These are phyloP conservation scores for Sitobion miscanthi DNA, from an alignment of 1,140 invertebrate genomes.

Conservation along the genomic window DNA sequence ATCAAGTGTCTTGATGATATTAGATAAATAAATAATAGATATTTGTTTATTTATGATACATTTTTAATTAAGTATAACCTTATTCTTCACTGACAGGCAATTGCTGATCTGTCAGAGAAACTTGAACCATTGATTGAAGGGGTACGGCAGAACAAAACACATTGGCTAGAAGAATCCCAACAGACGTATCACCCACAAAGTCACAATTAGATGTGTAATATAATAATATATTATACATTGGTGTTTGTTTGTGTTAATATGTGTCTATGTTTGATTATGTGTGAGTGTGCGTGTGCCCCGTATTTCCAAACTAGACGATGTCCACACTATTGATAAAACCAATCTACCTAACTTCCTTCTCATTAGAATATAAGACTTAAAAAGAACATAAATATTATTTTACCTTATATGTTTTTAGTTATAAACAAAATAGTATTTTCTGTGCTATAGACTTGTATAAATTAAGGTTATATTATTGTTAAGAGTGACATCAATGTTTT, in stretches of 20 bases:
- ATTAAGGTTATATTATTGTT: conserved; percentile 31
- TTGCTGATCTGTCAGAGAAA: conserved; percentile 78
- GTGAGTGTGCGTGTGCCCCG: neutral
- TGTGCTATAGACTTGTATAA: conserved; percentile 52
- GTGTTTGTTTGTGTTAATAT: neutral
- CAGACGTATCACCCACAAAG: conserved; percentile 40
- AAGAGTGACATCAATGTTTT: conserved; percentile 41
- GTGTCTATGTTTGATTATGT: neutral
- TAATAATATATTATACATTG: neutral
- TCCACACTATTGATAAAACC: conserved; percentile 27
- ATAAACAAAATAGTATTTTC: conserved; percentile 52
- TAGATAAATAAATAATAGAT: neutral
- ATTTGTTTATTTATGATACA: neutral
- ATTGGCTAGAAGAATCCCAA: conserved; percentile 81
- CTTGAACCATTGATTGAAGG: conserved; percentile 82
- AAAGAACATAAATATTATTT: conserved; percentile 46
- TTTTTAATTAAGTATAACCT: neutral
- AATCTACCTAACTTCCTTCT: conserved; percentile 55
- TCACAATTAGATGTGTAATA: conserved; percentile 23
- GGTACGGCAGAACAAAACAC: conserved; percentile 79
- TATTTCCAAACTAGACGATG: neutral
- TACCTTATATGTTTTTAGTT: conserved; percentile 39
- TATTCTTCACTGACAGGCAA: conserved; percentile 70
- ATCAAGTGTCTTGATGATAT: neutral
- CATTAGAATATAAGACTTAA: conserved; percentile 52